Base-by-base conservation (phyloP, 2,888 invertebrate genomes). In the Stenotaenia linearis region DNA sequence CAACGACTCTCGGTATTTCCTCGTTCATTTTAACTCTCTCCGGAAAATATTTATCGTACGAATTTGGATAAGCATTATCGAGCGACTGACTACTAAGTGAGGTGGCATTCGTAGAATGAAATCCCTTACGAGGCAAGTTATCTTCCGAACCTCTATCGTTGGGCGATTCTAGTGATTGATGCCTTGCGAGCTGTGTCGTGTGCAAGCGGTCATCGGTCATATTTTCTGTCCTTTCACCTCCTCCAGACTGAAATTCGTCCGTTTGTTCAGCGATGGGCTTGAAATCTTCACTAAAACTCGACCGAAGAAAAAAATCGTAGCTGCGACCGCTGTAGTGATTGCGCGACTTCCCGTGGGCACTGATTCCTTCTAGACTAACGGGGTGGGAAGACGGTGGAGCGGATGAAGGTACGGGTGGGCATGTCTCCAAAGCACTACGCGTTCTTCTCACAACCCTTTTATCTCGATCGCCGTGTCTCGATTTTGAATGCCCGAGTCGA, bases 221-320 rank as follows among this genome's bases (percentile, higher is more conserved):
- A 40, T 30, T 83, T 30, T 85, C 86, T 0, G 86, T 86, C 79
- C 85, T 85, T 78, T 86, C 86, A 83, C 87, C 86, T 79, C 84
- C 85, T 81, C 85, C 88, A 10, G 90, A 90, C 84, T 90, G 90
- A 88, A 91, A 91, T 86, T 94, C 93, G 84, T 93, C 94, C 0
- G 92, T 91, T 85, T 93, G 93, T 87, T 94, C 94, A 0, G 92
- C 93, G 83, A 94, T 94, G 3, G 94, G 93, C 86, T 94, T 93
- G 0, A 93, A 90, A 80, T 92, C 92, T 86, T 93, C 92, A 0
- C 92, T 92, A 15, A 92, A 91, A 81, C 82, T 81, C 21, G 82
- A 82, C 30, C 83, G 80, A 21, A 82, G 79, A 21, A 80, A 61
- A 78, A 82, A 82, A 75, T 82, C 82, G n/a, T 79, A 78, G 78